phyloP scores from a whole-genome alignment of 1,140 invertebrate genomes.

The Orchestia grillus region DNA sequence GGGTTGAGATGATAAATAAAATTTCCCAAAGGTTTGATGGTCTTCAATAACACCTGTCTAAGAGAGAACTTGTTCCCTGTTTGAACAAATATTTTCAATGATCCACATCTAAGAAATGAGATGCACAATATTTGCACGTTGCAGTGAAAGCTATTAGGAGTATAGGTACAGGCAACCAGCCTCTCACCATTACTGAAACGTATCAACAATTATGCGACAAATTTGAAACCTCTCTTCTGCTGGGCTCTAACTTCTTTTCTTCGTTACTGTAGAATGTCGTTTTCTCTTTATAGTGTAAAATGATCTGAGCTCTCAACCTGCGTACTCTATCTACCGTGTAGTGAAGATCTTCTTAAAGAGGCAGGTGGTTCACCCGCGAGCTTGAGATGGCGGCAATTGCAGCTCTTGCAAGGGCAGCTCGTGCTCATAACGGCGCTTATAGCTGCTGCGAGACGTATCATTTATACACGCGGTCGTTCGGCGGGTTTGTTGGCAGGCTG shows the following conservation, averaged over 20 bases:
- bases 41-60: too few relatives aligned
- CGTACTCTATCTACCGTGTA: background rate
- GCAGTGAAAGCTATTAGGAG: too few relatives aligned
- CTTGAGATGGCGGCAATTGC: too few relatives aligned
- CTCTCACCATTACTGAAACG: background rate
- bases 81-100: too few relatives aligned
- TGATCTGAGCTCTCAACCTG: background rate
- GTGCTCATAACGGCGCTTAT: background rate
- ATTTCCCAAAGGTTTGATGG: too few relatives aligned
- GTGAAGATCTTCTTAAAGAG: background rate
- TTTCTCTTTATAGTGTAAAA: background rate
- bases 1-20: too few relatives aligned
- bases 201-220: background rate
- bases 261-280: background rate
- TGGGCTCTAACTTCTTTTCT: too few relatives aligned
- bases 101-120: too few relatives aligned
- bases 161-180: too few relatives aligned
- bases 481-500: background rate
- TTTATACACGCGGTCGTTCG: background rate
- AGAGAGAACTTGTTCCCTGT: too few relatives aligned
- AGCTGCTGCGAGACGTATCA: background rate
- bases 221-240: background rate
- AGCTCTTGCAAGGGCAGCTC: background rate
- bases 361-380: background rate
- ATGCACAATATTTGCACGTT: too few relatives aligned